Evolutionary conservation across 2,797 vertebrate genomes (phyloP).

Genomic region (Acanthurus lineatus): DNA sequence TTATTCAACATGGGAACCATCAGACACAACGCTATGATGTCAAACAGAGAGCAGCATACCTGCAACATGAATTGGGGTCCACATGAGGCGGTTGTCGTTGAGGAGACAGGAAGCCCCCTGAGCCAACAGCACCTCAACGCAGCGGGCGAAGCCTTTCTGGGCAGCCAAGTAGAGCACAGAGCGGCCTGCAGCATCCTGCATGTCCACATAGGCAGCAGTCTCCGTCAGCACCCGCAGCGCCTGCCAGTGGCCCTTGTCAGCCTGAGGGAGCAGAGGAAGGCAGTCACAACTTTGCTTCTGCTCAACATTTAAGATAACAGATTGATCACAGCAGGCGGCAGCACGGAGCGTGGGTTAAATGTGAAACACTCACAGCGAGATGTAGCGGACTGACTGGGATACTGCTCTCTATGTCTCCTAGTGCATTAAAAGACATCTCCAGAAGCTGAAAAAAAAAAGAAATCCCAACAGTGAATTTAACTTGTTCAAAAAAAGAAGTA

Average conservation of each 20-base stretch:
- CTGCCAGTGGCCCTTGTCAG: conserved; percentile 97
- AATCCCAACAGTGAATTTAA: not conserved
- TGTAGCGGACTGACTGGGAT: conserved; percentile 97
- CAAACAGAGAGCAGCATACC: conserved; percentile 76
- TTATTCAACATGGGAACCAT: not conserved
- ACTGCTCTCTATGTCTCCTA: conserved; percentile 97
- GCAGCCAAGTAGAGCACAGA: conserved; percentile 96
- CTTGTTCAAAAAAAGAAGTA: not conserved
- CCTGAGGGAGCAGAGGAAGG: conserved; percentile 79
- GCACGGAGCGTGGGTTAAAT: not conserved
- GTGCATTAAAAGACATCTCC: conserved; percentile 98
- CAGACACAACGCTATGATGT: not conserved
- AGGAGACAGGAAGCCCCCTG: conserved; percentile 94
- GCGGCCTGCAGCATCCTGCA: conserved; percentile 92
- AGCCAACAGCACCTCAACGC: conserved; percentile 94
- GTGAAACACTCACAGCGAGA: conserved; percentile 93
- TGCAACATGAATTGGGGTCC: conserved; percentile 95
- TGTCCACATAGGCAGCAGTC: conserved; percentile 94
- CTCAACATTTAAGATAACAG: not conserved
- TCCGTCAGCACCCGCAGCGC: conserved; percentile 94
- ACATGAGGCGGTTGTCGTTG: conserved; percentile 92
- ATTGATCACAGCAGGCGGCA: too few relatives aligned
- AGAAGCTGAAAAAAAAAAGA: conserved; percentile 88
- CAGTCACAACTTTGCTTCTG: conserved; percentile 26
- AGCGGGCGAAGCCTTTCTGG: conserved; percentile 91